Evolutionary conservation across 2,113 vertebrate species (phyloP).

Genomic region (Oophaga pumilio): DNA sequence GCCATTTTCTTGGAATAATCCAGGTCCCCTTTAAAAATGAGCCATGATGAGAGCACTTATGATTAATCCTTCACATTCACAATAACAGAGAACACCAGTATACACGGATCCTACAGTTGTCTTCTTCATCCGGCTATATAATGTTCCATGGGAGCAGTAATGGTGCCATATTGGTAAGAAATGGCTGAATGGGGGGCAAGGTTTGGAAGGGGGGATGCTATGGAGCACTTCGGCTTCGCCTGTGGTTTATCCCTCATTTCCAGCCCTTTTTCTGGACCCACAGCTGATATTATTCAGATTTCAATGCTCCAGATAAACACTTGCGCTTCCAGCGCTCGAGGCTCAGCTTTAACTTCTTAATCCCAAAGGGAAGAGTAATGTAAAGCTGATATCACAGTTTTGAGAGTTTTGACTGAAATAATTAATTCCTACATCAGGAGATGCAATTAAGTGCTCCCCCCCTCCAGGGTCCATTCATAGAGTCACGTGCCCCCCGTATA

Average conservation of each 20-base stretch:
- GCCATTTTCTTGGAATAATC: no score
- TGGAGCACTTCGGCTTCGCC: no score
- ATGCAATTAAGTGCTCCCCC: neutral
- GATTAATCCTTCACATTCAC: no score
- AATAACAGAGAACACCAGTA: no score
- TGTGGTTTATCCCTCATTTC: no score
- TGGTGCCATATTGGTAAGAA: no score
- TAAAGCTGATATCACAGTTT: neutral
- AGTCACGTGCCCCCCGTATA: neutral
- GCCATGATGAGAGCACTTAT: no score
- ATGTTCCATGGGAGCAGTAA: no score
- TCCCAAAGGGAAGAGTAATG: neutral
- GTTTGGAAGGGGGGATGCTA: no score
- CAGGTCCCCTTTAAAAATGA: neutral
- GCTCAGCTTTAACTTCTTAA: conserved; percentile 1
- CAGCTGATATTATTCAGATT: neutral
- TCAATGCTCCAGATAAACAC: neutral
- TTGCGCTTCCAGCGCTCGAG: neutral
- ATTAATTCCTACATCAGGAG: neutral
- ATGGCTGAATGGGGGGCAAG: no score
- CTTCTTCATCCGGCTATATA: no score
- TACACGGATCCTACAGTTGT: no score
- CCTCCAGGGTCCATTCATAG: neutral
- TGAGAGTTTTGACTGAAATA: neutral
- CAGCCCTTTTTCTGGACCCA: neutral